Percentiles rank a stretch among this genome's conserved stretches.
These are phyloP conservation scores for Helleia helle DNA, from an alignment of 2,888 invertebrate genomes.

Conservation along the genomic window DNA sequence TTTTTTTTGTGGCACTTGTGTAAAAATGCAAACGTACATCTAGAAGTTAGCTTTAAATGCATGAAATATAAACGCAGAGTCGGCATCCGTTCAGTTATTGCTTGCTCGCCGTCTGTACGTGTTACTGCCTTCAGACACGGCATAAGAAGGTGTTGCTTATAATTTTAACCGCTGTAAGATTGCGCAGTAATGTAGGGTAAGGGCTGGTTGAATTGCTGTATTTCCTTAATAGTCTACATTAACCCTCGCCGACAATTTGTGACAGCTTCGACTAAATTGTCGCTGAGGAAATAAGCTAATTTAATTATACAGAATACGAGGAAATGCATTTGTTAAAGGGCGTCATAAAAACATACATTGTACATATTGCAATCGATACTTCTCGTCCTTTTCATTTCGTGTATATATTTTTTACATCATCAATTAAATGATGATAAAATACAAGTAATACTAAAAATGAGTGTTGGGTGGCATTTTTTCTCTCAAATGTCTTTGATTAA, in stretches of 20 bases:
- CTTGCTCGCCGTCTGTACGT: conserved; percentile 23
- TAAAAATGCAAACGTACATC: no score
- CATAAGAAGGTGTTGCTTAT: conserved; percentile 68
- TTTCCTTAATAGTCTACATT: conserved; percentile 73
- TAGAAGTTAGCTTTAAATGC: conserved; percentile 14
- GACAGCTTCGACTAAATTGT: conserved; percentile 71
- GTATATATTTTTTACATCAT: no score
- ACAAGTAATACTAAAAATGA: no score
- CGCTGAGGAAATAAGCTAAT: conserved; percentile 73
- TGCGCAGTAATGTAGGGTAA: conserved; percentile 69
- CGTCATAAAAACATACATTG: no score
- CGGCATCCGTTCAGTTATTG: conserved; percentile 19
- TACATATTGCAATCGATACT: no score
- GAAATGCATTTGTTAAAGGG: conserved; percentile 46
- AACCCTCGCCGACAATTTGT: conserved; percentile 71
- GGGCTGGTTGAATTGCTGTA: conserved; percentile 69
- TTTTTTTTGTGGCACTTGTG: no score
- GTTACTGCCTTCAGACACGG: conserved; percentile 62
- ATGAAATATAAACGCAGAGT: conserved; percentile 19
- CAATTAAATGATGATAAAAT: no score
- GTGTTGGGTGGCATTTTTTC: no score
- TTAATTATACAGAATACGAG: conserved; percentile 61
- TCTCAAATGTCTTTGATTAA: no score
- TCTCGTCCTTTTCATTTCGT: no score
- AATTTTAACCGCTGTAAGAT: conserved; percentile 66